Evolutionary conservation across 1,140 invertebrate genomes (phyloP).

Genomic region (Nylanderia fulva): DNA sequence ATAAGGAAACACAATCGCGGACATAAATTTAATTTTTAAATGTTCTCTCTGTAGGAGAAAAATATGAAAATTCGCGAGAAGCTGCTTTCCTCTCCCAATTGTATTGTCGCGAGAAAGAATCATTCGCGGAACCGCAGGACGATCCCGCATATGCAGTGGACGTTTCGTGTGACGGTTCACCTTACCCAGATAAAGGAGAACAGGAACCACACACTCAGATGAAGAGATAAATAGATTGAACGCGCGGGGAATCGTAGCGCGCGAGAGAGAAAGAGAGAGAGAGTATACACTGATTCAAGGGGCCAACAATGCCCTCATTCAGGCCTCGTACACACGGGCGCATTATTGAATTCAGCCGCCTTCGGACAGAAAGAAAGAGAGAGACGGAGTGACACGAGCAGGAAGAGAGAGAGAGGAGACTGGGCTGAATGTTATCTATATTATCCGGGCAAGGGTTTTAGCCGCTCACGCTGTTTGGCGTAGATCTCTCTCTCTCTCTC

Average conservation of each 20-base stretch:
- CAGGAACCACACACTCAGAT: conserved; percentile 40
- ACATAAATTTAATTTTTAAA: not conserved
- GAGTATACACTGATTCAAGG: conserved; percentile 54
- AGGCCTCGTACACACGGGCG: conserved; percentile 73
- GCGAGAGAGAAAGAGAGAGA: conserved; percentile 14
- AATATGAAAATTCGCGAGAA: not conserved
- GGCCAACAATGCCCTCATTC: conserved; percentile 78
- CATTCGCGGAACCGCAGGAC: conserved; percentile 28
- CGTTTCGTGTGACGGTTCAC: conserved; percentile 47
- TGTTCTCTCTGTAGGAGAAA: not conserved
- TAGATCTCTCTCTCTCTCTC: conserved; percentile 75
- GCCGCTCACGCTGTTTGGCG: conserved; percentile 82
- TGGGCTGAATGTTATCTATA: conserved; percentile 85
- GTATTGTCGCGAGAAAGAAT: conserved; percentile 39
- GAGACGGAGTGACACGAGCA: conserved; percentile 14
- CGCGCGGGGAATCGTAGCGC: conserved; percentile 18
- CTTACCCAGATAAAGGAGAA: conserved; percentile 49
- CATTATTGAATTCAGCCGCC: conserved; percentile 82
- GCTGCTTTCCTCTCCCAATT: too few relatives aligned
- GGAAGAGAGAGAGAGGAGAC: conserved; percentile 6
- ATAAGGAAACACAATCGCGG: not conserved
- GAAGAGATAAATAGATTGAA: conserved; percentile 58
- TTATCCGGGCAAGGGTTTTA: conserved; percentile 82
- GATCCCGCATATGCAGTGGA: conserved; percentile 52
- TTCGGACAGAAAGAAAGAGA: conserved; percentile 33